Evolutionary conservation across 2,113 vertebrate genomes (phyloP), one percentile per base, ranked within the genome.

Genomic region (Apodemus sylvaticus): DNA sequence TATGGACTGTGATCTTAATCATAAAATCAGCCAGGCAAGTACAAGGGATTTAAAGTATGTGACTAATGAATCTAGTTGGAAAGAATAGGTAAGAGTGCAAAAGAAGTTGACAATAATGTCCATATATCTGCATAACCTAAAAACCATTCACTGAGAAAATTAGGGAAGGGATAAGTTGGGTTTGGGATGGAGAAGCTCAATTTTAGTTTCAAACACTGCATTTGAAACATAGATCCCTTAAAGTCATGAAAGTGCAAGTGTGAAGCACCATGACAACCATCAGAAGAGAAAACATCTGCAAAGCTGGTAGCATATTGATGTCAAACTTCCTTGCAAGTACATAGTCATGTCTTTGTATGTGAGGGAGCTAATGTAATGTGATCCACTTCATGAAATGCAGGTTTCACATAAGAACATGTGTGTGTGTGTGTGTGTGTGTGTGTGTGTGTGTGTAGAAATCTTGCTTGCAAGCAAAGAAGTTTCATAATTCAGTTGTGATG

Each of bases 321-420:
- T 96, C 93, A 94, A 86, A 97, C 98, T 97, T 96, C 96, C 94
- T 71, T 94, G 94, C 0, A 3, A 96, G 95, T 62, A 85, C 82
- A 95, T 29, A 53, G 78, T 83, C 79, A 91, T 90, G 3, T 34
- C 26, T 29, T 78, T 48, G 60, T 81, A 24, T 58, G 4, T 58
- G 36, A 22, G 12, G 26, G 17, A 74, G 51, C 13, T 7, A 71
- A 42, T 68, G 5, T 79, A 71, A 34, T 82, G 7, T 64, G n/a
- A 53, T 10, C 42, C 1, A 48, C 31, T 66, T 92, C 60, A 10
- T 74, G n/a, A 74, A 62, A 64, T 45, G 5, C 34, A 34, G 68
- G 19, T 55, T 78, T 91, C 10, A 7, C n/a, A 51, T 60, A 68
- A 77, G 12, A 7, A 31, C 3, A 45, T 78, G 66, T n/a, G 1